Conservation (phyloP, 2,113 vertebrate species). For the Sebastes schlegelii region DNA sequence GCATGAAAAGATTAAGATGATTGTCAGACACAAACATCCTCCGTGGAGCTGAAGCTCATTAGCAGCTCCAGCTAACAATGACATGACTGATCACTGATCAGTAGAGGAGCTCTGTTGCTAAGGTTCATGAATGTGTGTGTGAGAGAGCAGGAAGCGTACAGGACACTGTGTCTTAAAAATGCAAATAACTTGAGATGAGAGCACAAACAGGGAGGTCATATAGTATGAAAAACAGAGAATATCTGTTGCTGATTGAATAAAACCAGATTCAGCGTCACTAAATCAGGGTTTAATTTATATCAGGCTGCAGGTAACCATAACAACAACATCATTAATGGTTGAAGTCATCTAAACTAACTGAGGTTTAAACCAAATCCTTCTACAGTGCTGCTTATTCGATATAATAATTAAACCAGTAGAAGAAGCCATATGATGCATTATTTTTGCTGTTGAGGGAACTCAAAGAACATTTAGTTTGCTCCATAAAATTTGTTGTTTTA, state of each 20-base stretch:
- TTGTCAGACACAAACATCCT: constrained; percentile 24
- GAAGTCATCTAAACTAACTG: too few relatives aligned
- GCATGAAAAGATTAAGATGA: not conserved
- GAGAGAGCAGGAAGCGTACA: not conserved
- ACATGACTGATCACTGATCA: constrained; percentile 42
- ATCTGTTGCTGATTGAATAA: not conserved
- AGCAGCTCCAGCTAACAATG: too few relatives aligned
- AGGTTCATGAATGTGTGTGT: not conserved
- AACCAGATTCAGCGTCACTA: not conserved
- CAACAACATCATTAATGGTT: not conserved
- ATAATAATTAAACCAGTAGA: too few relatives aligned
- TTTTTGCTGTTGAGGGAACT: not conserved
- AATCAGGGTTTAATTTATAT: not conserved
- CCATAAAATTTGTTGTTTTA: not conserved
- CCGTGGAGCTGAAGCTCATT: constrained; percentile 44
- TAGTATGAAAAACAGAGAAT: not conserved
- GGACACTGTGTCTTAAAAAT: not conserved
- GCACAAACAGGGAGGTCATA: not conserved
- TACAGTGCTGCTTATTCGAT: too few relatives aligned
- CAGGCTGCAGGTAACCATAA: not conserved
- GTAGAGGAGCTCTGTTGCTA: constrained; percentile 38
- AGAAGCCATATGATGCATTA: too few relatives aligned
- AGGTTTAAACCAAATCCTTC: too few relatives aligned
- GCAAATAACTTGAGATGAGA: not conserved
- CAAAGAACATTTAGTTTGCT: not conserved